Base-by-base conservation (phyloP, 2,113 vertebrate species). In the Cochlearius cochlearius region DNA sequence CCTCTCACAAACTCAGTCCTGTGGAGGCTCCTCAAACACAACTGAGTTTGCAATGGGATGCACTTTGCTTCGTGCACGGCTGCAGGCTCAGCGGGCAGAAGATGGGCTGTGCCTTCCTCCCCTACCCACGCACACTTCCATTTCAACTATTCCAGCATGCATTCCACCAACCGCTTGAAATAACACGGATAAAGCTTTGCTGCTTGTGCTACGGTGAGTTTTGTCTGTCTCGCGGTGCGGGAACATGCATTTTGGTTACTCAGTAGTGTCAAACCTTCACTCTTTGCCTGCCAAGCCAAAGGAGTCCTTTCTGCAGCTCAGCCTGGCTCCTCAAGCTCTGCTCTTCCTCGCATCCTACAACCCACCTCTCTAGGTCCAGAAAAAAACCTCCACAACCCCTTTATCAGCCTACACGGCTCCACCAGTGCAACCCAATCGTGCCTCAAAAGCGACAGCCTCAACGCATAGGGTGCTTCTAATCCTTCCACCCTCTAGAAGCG, bases 171-270 rank as follows among this genome's bases (percentile, higher is more conserved):
- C 64, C 11, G 14, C 47, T 74, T 3, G 26, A 53, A 67, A 47
- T 8, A 7, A 8, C 2, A 0, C 1, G 4, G 50, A 30, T 29
- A 12, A 86, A 67, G 36, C 30, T 60, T 22, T 15, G 18, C 41
- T 77, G 47, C 41, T 39, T 5, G 45, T 6, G 17, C 29, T 34
- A 8, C 4, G 1, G 38, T 5, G 47, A 74, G 18, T 47, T 90
- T 50, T 36, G 60, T 1, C 53, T 6, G 7, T 25, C 41, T 30
- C 7, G 12, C 41, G 25, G 17, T 1, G 7, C 23, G 5, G 23
- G 23, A 43, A 39, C 1, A 4, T 2, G 13, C 6, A 2, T 36
- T 66, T 49, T n/a, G 52, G 76, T 34, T 50, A 41, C 29, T 60
- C 5, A 2, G 64, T 45, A 27, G 17, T 1, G 7, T 36, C 68